Percentiles rank a stretch among this genome's conserved stretches.
Evolutionary conservation across 2,113 vertebrate species (phyloP).

Genomic region (Poeciliopsis prolifica): DNA sequence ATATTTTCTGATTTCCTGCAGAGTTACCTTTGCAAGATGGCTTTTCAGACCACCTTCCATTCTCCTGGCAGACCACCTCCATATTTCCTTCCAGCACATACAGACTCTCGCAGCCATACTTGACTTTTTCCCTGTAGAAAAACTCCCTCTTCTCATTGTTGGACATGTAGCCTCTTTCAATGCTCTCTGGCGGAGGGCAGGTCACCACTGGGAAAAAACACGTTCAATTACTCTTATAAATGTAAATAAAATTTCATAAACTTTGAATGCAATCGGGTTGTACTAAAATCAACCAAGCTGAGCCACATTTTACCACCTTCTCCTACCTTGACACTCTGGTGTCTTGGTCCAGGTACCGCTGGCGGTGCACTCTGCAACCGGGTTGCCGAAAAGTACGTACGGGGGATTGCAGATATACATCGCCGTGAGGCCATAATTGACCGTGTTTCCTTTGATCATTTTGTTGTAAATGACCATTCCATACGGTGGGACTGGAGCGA

Average conservation of each 20-base stretch:
- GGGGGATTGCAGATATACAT: conserved; percentile 82
- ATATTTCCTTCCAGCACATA: conserved; percentile 44
- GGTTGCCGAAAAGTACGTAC: conserved; percentile 80
- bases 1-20: background rate
- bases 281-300: background rate
- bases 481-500: conserved; percentile 77
- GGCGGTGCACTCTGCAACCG: conserved; percentile 77
- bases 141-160: background rate
- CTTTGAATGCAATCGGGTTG: background rate
- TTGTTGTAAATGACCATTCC: conserved; percentile 72
- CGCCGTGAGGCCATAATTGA: conserved; percentile 68
- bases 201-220: conserved; percentile 54
- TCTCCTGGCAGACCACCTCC: conserved; percentile 51
- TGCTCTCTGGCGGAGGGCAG: conserved; percentile 60
- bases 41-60: conserved; percentile 69
- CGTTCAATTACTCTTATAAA: background rate
- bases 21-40: conserved; percentile 70
- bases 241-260: background rate
- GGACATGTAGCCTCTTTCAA: conserved; percentile 62
- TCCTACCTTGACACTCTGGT: conserved; percentile 85
- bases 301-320: conserved; percentile 22
- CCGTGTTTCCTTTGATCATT: conserved; percentile 54
- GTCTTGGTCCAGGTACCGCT: conserved; percentile 84
- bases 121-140: conserved; percentile 54
- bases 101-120: conserved; percentile 58